Conservation (phyloP, 2,888 invertebrate species). For the Nycteola revayana region DNA sequence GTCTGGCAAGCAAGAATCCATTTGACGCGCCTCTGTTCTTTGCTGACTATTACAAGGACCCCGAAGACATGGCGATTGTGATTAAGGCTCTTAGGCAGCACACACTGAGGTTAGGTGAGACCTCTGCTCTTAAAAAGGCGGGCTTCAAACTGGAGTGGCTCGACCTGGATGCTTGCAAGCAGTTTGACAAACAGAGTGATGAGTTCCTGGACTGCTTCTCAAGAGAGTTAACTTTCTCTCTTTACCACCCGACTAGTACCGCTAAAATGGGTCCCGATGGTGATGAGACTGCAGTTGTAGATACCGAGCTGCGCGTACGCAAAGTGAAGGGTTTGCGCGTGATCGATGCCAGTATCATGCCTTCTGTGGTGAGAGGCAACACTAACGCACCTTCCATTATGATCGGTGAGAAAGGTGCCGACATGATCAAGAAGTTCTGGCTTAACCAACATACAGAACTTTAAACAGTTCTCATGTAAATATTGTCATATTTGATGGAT, state of each 20-base stretch:
- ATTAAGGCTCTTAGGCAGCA: constrained; percentile 71
- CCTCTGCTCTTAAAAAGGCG: constrained; percentile 73
- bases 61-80: constrained; percentile 78
- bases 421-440: constrained; percentile 76
- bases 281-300: constrained; percentile 77
- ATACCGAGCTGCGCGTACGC: constrained; percentile 71
- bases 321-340: constrained; percentile 76
- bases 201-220: constrained; percentile 87
- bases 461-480: constrained; percentile 5
- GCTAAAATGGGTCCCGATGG: constrained; percentile 76
- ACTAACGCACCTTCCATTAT: constrained; percentile 82
- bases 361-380: constrained; percentile 78
- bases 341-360: constrained; percentile 83
- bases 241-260: constrained; percentile 81
- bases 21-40: constrained; percentile 84
- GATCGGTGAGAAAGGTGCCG: constrained; percentile 82
- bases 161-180: constrained; percentile 79
- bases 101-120: constrained; percentile 65
- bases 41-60: constrained; percentile 84
- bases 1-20: constrained; percentile 84
- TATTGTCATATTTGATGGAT: too few relatives aligned
- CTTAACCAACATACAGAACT: constrained; percentile 28
- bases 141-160: constrained; percentile 78
- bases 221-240: constrained; percentile 73
- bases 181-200: constrained; percentile 79